Evolutionary conservation across 1,140 invertebrate species (phyloP), one percentile per base, ranked within the genome.

Genomic region (Heliothis virescens): DNA sequence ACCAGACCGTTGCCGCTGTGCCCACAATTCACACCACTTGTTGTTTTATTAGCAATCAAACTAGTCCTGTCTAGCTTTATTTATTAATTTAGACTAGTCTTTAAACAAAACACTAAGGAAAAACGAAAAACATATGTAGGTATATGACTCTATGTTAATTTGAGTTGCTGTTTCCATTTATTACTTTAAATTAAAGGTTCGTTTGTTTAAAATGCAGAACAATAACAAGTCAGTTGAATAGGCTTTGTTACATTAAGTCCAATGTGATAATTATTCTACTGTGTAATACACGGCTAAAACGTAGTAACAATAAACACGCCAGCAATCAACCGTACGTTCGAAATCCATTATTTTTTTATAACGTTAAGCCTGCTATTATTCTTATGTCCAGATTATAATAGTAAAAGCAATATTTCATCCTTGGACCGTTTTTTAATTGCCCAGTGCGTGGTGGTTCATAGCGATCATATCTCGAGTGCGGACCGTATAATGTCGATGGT

Each of bases 371-470:
- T 69, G 9, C 41, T 69, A 69, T 63, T 15, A 41, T 41, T 50
- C 21, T 59, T 59, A 59, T 16, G 13, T 41, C 48, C 2, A 55
- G 5, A 21, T 53, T n/a, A 55, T 18, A 59, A 73, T 73, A 47
- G 55, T 59, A 73, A 72, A 74, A 74, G 72, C 55, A 13, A 59
- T 53, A 59, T 73, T 73, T 73, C 55, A 60, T 57, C n/a, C 29
- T 48, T 47, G 29, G 55, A 57, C 57, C 52, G 55, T 72, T 74
- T 74, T 71, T 47, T 57, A 72, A 74, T 74, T 74, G 29, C 7
- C 12, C 29, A 12, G 72, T 74, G 53, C 52, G 53, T 57, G 13
- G 5, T 71, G 13, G 26, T 41, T 75, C 18, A 18, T 63, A 34
- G 21, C 47, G 69, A 79, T 79, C 50, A 18, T 55, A 73, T 72